phyloP scores from a whole-genome alignment of 2,113 vertebrate genomes.

The Alectura lathami region DNA sequence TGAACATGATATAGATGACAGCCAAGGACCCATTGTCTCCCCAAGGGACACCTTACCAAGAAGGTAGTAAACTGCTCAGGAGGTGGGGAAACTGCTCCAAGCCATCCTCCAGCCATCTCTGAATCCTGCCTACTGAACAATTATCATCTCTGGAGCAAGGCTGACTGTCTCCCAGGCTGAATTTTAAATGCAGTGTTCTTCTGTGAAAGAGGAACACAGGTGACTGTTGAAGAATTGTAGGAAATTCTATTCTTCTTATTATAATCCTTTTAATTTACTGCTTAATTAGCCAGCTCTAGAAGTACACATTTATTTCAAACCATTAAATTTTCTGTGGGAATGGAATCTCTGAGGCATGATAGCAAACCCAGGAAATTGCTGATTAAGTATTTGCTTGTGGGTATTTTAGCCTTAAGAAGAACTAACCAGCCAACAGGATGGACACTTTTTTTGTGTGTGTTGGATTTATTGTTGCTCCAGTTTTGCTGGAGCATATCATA shows the following conservation, averaged over 20 bases:
- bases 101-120: not conserved
- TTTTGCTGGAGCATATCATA: not conserved
- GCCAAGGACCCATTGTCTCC: not conserved
- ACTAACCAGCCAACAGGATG: not conserved
- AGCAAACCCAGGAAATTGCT: not conserved
- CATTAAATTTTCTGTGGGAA: not conserved
- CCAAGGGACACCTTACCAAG: not conserved
- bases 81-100: slow-evolving; percentile 7
- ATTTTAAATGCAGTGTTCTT: not conserved
- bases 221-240: not conserved
- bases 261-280: not conserved
- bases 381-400: not conserved
- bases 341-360: not conserved
- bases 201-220: not conserved
- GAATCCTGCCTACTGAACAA: not conserved
- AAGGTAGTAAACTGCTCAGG: not conserved
- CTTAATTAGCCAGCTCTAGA: not conserved
- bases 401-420: not conserved
- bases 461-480: slow-evolving; percentile 9
- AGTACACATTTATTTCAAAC: not conserved
- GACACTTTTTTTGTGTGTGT: not conserved
- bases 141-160: not conserved
- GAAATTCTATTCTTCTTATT: not conserved
- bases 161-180: not conserved
- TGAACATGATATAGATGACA: not conserved